Percentiles rank a stretch among this genome's conserved stretches.
These are phyloP conservation scores for Ctenoplectra terminalis DNA, from an alignment of 1,140 invertebrate species.

Conservation along the genomic window DNA sequence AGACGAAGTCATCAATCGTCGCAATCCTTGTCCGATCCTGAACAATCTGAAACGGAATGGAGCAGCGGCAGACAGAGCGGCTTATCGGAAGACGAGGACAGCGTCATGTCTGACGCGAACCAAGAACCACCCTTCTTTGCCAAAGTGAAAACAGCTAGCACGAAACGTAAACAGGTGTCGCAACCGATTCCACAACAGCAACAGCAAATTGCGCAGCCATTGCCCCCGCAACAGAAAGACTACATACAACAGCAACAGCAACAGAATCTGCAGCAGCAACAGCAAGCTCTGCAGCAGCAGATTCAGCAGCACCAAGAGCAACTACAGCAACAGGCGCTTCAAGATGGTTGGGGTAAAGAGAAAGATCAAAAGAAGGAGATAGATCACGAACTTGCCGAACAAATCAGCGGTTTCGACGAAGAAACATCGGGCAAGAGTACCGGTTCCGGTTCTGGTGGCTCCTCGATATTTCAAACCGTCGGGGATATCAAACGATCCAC, in stretches of 20 bases:
- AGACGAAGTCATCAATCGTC: slow-evolving; percentile 84
- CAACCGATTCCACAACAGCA: slow-evolving; percentile 77
- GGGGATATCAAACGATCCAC: slow-evolving; percentile 88
- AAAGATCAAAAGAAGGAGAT: slow-evolving; percentile 70
- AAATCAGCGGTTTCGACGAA: slow-evolving; percentile 84
- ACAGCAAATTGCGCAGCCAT: slow-evolving; percentile 72
- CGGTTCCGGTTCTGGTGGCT: slow-evolving; percentile 84
- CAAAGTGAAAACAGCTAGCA: slow-evolving; percentile 84
- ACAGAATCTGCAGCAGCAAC: slow-evolving; percentile 72
- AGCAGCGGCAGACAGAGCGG: slow-evolving; percentile 86
- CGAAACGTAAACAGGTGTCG: slow-evolving; percentile 78
- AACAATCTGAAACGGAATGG: slow-evolving; percentile 91
- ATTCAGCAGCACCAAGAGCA: slow-evolving; percentile 78
- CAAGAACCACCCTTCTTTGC: slow-evolving; percentile 86
- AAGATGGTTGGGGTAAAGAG: slow-evolving; percentile 76
- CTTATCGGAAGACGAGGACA: slow-evolving; percentile 88
- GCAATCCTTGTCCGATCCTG: slow-evolving; percentile 89
- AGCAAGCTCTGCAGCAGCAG: slow-evolving; percentile 77
- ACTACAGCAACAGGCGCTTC: slow-evolving; percentile 72
- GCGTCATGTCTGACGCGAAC: slow-evolving; percentile 86
- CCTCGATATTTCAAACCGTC: slow-evolving; percentile 88
- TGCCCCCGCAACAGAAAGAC: slow-evolving; percentile 72
- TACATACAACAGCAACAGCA: slow-evolving; percentile 72
- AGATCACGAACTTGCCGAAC: slow-evolving; percentile 83
- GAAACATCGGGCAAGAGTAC: slow-evolving; percentile 85